A percentile compares a stretch with the other conserved stretches of the same genome.
Evolutionary conservation across 2,113 vertebrate genomes (phyloP).

Genomic region (Rhabdomys dilectus): DNA sequence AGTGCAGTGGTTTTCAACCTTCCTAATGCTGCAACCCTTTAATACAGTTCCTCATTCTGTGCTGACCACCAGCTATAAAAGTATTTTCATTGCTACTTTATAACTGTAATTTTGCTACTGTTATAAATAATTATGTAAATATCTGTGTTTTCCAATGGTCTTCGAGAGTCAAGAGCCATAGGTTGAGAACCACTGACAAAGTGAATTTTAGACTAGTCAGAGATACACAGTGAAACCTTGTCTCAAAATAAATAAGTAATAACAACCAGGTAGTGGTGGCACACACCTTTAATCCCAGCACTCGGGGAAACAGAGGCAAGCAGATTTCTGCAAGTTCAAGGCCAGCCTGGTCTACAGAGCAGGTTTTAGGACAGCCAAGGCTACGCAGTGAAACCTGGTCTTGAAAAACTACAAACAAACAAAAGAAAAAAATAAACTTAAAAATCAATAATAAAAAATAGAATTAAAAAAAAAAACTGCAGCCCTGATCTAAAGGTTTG

Average conservation of each 20-base stretch:
- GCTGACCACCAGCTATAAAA: background rate
- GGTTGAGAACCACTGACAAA: background rate
- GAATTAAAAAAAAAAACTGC: background rate
- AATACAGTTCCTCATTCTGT: background rate
- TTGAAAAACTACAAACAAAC: background rate
- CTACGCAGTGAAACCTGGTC: background rate
- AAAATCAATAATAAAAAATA: background rate
- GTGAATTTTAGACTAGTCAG: background rate
- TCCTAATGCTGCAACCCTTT: background rate
- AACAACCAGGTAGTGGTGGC: background rate
- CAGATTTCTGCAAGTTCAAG: background rate
- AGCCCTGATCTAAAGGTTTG: background rate
- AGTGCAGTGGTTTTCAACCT: background rate
- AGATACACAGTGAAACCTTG: background rate
- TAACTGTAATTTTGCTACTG: background rate
- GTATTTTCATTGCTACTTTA: background rate
- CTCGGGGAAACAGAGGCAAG: background rate
- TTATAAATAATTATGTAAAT: background rate
- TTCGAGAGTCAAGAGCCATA: background rate
- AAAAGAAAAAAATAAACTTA: background rate
- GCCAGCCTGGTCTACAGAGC: background rate
- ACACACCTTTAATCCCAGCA: background rate
- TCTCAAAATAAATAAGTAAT: background rate
- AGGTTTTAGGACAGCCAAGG: background rate
- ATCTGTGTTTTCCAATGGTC: background rate